A percentile compares a stretch with the other conserved stretches of the same genome.
phyloP scores from a whole-genome alignment of 23 tunicate genomes.

The Halocynthia roretzi region DNA sequence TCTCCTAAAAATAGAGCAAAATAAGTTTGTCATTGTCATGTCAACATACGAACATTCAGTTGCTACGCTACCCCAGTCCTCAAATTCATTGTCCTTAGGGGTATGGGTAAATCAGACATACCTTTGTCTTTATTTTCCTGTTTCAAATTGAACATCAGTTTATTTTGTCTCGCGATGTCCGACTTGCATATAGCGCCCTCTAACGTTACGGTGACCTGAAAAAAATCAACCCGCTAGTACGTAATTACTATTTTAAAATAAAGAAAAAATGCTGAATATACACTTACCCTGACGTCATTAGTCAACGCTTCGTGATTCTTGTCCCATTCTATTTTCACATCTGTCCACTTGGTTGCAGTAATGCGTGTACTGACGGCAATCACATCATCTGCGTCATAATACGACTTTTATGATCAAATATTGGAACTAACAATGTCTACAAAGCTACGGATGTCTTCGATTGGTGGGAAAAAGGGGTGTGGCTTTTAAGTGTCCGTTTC shows the following conservation, averaged over 20 bases:
- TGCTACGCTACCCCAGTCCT: no score
- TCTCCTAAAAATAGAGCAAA: no score
- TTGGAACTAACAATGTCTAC: no score
- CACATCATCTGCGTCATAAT: conserved; percentile 1
- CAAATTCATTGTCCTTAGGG: no score
- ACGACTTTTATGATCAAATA: background rate
- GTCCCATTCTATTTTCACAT: background rate
- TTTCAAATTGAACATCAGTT: background rate
- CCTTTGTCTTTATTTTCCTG: background rate
- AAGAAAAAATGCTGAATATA: background rate
- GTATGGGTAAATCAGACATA: background rate
- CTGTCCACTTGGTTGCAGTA: background rate
- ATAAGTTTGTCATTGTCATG: no score
- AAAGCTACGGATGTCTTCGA: no score
- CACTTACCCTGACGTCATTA: conserved; percentile 11
- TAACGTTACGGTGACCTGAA: conserved; percentile 2
- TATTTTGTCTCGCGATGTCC: conserved; percentile 16
- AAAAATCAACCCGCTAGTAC: no score
- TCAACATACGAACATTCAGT: no score
- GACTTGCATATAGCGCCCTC: conserved; percentile 14
- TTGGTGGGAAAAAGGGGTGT: no score
- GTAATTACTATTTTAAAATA: no score
- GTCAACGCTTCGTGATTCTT: conserved; percentile 1
- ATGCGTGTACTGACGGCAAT: background rate
- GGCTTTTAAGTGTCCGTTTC: no score